Conservation (phyloP, 2,797 vertebrate genomes). For the Sebastes paucispinis region DNA sequence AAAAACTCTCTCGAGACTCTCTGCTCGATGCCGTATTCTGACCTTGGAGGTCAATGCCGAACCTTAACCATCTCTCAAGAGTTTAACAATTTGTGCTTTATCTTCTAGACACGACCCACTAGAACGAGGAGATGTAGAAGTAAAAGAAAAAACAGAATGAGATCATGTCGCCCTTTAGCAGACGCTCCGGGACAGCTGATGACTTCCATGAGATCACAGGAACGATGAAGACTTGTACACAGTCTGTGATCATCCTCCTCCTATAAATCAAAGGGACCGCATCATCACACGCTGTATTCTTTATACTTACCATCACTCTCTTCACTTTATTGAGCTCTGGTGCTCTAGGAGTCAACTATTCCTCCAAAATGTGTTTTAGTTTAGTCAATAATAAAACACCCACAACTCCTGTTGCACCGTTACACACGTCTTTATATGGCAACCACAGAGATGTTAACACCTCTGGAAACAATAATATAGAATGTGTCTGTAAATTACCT, state of each 20-base stretch:
- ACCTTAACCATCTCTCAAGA: too few relatives aligned
- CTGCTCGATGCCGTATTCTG: too few relatives aligned
- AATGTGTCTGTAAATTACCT: neutral
- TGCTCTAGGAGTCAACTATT: neutral
- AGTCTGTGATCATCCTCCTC: conserved; percentile 37
- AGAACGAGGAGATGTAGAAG: neutral
- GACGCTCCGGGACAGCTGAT: conserved; percentile 17
- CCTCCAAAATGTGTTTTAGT: neutral
- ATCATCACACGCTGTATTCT: conserved; percentile 7
- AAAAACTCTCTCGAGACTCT: too few relatives aligned
- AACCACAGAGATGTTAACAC: neutral
- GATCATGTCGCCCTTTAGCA: conserved; percentile 19
- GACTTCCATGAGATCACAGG: conserved; percentile 50
- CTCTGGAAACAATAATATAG: neutral
- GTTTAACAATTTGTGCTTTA: too few relatives aligned
- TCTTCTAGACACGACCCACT: too few relatives aligned
- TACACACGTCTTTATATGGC: neutral
- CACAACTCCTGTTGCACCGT: neutral
- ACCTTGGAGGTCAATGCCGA: too few relatives aligned
- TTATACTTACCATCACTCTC: neutral
- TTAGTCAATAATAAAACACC: neutral
- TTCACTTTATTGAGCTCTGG: neutral
- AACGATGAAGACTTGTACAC: conserved; percentile 11
- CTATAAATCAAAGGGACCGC: conserved; percentile 25
- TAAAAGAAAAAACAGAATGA: conserved; percentile 9